Evolutionary conservation across 2,113 vertebrate species (phyloP).

Genomic region (Takifugu bimaculatus): DNA sequence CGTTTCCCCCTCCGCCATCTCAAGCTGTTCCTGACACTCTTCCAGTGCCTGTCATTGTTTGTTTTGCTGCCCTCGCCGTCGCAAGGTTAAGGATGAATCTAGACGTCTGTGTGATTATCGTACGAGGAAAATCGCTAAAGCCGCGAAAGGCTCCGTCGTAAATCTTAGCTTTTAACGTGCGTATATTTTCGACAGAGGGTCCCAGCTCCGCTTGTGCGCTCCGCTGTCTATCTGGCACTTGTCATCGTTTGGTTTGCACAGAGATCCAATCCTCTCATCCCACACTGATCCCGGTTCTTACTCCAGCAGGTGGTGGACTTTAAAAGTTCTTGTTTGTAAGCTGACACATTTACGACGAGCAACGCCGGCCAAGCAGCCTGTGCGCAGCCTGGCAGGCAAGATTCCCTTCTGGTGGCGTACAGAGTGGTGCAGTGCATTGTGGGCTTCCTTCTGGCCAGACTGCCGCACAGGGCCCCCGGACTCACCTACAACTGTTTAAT

Average conservation of each 20-base stretch:
- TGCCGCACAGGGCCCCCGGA: slow-evolving; percentile 48
- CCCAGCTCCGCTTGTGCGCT: slow-evolving; percentile 9
- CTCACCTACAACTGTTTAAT: slow-evolving; percentile 71
- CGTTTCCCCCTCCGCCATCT: slow-evolving; percentile 17
- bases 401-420: slow-evolving; percentile 31
- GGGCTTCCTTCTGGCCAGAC: slow-evolving; percentile 53
- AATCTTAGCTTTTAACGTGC: slow-evolving; percentile 23
- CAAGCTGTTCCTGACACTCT: slow-evolving; percentile 51
- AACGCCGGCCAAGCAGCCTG: slow-evolving; percentile 42
- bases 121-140: slow-evolving; percentile 2
- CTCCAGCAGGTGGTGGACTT: slow-evolving; percentile 71
- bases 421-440: slow-evolving; percentile 37
- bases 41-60: slow-evolving; percentile 45
- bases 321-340: slow-evolving; percentile 75
- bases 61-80: slow-evolving; percentile 30
- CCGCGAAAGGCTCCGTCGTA: slow-evolving; percentile 29
- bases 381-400: slow-evolving; percentile 38
- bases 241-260: slow-evolving; percentile 69
- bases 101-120: slow-evolving; percentile 14
- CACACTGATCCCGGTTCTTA: slow-evolving; percentile 54
- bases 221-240: slow-evolving; percentile 53
- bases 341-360: slow-evolving; percentile 71
- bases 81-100: slow-evolving; percentile 20
- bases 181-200: slow-evolving; percentile 2
- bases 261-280: slow-evolving; percentile 64